Base-by-base conservation (phyloP, 2,113 vertebrate species). In the Formicarius rufipectus region DNA sequence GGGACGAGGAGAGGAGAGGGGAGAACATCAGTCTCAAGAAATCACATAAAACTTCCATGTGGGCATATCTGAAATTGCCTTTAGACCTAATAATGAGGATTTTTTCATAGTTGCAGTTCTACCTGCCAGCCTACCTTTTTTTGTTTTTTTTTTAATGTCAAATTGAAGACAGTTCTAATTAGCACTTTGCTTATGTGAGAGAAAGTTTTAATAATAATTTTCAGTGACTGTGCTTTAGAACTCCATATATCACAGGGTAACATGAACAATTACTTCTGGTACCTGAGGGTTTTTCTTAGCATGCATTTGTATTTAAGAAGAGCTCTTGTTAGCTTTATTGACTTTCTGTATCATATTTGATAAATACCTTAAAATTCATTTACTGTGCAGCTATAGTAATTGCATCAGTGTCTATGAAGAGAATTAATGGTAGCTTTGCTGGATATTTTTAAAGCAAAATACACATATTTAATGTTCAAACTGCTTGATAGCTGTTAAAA, bases 1-100 rank as follows among this genome's bases (percentile, higher is more conserved):
- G 2, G 5, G 12, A 3, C 8, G 23, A 58, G 33, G 9, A 60
- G 13, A 30, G 63, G 21, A 44, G 63, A 44, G 27, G 13, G 7
- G 58, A 62, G 24, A 92, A 31, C 21, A 3, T 56, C 18, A n/a
- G 6, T 80, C 21, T 71, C 14, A 55, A 84, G 77, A 75, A 71
- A 12, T 0, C 1, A 2, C 5, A 4, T 20, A 14, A 49, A 80
- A 55, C 28, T 81, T 71, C 10, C 3, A 16, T 1, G 0, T 69
- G 30, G 9, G 8, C 19, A 10, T 89, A 71, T 55, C 21, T 68
- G 52, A 91, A 91, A 72, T 78, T 75, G 33, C 24, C 44, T 92
- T 90, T 86, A 35, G 81, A 71, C 12, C 15, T 67, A 45, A n/a
- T 62, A 19, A 24, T 35, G 44, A 42, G 14, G 12, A 68, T n/a